A percentile compares a stretch with the other conserved stretches of the same genome.
Evolutionary conservation across 2,888 invertebrate genomes (phyloP).

Genomic region (Limnephilus lunatus): DNA sequence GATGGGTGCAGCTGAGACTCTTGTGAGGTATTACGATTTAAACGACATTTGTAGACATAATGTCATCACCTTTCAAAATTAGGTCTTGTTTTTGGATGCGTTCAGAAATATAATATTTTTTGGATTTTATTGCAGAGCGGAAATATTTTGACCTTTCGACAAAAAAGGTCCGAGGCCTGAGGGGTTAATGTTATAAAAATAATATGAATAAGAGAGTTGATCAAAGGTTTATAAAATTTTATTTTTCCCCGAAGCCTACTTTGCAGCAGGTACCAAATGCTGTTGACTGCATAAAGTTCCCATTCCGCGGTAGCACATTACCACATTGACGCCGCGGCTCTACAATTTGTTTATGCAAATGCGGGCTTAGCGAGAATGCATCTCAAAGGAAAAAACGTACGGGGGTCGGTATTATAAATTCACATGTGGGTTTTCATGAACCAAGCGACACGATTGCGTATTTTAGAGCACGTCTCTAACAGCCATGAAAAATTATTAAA

Average conservation of each 20-base stretch:
- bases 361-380: constrained; percentile 29
- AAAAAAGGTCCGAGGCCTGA: too few relatives aligned
- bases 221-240: neutral
- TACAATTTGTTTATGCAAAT: constrained; percentile 59
- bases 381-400: constrained; percentile 39
- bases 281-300: constrained; percentile 19
- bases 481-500: neutral
- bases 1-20: too few relatives aligned
- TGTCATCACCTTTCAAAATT: too few relatives aligned
- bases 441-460: constrained; percentile 5
- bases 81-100: too few relatives aligned
- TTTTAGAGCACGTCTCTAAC: neutral
- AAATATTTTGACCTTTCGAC: too few relatives aligned
- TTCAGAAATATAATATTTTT: too few relatives aligned
- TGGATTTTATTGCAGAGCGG: too few relatives aligned
- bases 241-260: neutral
- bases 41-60: too few relatives aligned
- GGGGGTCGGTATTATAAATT: constrained; percentile 29
- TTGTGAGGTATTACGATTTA: too few relatives aligned
- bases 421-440: constrained; percentile 18
- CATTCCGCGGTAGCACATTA: constrained; percentile 25
- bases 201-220: neutral
- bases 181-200: too few relatives aligned
- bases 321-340: constrained; percentile 22
- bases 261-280: neutral